phyloP scores from a whole-genome alignment of 2,888 invertebrate genomes.

The Papilio gigon region DNA sequence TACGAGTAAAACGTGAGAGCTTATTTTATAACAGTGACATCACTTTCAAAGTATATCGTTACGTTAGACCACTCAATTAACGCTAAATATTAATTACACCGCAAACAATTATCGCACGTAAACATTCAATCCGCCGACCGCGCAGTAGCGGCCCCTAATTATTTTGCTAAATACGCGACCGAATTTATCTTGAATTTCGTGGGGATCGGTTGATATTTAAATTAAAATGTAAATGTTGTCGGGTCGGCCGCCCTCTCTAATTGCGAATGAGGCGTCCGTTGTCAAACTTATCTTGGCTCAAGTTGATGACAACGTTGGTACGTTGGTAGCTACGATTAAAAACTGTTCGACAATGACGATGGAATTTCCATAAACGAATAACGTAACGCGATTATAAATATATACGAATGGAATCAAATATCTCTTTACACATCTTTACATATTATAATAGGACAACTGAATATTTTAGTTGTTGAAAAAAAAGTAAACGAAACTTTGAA shows the following conservation, averaged over 20 bases:
- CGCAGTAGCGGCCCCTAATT: slow-evolving; percentile 70
- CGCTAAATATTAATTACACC: slow-evolving; percentile 63
- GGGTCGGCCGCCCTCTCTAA: slow-evolving; percentile 71
- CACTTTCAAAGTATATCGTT: slow-evolving; percentile 14
- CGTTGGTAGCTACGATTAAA: slow-evolving; percentile 53
- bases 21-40: neutral
- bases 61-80: slow-evolving; percentile 28
- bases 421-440: too few species aligned
- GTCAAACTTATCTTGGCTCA: slow-evolving; percentile 58
- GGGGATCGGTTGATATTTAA: slow-evolving; percentile 77
- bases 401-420: neutral
- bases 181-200: slow-evolving; percentile 80
- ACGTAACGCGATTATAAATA: neutral
- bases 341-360: slow-evolving; percentile 41
- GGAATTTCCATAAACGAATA: neutral
- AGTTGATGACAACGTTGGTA: slow-evolving; percentile 48
- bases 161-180: slow-evolving; percentile 76
- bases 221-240: slow-evolving; percentile 81
- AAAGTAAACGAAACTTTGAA: neutral
- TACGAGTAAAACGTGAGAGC: neutral
- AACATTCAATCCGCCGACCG: slow-evolving; percentile 69
- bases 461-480: neutral
- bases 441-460: too few species aligned
- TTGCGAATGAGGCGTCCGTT: slow-evolving; percentile 71
- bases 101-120: slow-evolving; percentile 69